Base-by-base conservation (phyloP, 2,888 invertebrate species). In the Pseudococcus jackbeardsleyi region DNA sequence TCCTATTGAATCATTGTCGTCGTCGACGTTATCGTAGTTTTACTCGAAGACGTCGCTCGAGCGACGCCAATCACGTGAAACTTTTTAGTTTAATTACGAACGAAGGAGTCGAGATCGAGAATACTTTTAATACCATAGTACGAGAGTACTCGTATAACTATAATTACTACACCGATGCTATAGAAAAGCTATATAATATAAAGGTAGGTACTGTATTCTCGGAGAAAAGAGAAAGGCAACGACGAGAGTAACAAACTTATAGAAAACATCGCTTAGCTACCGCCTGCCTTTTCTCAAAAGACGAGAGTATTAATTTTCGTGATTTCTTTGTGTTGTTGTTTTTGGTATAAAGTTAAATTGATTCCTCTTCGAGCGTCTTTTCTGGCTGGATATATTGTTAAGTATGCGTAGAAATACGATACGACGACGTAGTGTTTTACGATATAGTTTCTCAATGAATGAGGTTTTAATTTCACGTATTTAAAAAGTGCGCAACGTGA, bases 71-170 rank as follows among this genome's bases (percentile, higher is more conserved):
- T 72, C 72, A 72, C 72, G 72, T 39, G 33, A 72, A 72, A 72
- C 72, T 72, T 72, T 72, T 72, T 72, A 72, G 72, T 72, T 72
- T 72, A 72, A 72, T 72, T 72, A 72, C 72, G 72, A 72, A 8
- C 17, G 6, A 42, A 42, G 33, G 72, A 72, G 33, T 72, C 17
- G 33, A 33, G 33, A 72, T 72, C 39, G 72, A 72, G 17, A 64
- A 22, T 64, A 64, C 64, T 64, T 59, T 64, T 64, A 64, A 64
- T 64, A 64, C 64, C 22, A 11, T 64, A 64, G 64, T 22, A 64
- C 42, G 42, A 42, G 42, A 42, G 42, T 42, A 42, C 6, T 8
- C 8, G n/a, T 59, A 59, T 59, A 59, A 26, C 8, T 72, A 33
- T 72, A 72, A 72, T 72, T 72, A 72, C 72, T 72, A 15, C 33